Conservation (phyloP, 2,113 vertebrate species). For the Bettongia penicillata region DNA sequence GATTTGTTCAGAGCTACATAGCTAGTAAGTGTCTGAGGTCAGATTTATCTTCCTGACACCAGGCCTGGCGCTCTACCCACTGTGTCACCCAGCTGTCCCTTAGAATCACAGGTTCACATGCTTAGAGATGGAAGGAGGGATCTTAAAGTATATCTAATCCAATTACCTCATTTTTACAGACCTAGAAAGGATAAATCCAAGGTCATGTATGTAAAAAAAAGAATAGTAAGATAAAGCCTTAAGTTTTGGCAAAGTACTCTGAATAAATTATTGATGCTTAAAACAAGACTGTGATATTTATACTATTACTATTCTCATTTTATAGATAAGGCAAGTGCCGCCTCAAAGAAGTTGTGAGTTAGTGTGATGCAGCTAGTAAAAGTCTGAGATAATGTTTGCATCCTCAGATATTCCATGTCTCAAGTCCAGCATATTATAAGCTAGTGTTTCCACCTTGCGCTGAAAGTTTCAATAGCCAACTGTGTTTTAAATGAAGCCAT, state of each 20-base stretch:
- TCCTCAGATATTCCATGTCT: not conserved
- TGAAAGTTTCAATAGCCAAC: not conserved
- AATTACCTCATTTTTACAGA: not conserved
- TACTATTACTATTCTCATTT: not conserved
- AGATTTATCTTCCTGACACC: not conserved
- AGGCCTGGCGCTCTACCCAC: too few relatives aligned
- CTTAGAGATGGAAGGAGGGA: not conserved
- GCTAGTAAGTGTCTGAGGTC: not conserved
- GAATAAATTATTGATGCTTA: not conserved
- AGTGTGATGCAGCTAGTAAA: not conserved
- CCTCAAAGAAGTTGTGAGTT: not conserved
- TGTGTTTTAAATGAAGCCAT: not conserved
- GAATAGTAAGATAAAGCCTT: not conserved
- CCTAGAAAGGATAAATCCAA: not conserved
- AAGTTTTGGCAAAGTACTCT: not conserved
- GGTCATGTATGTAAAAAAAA: not conserved
- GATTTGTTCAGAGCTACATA: not conserved
- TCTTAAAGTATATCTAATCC: not conserved
- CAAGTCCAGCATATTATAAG: not conserved
- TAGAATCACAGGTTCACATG: not conserved
- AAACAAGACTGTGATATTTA: not conserved
- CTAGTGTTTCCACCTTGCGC: not conserved
- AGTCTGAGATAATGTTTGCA: not conserved
- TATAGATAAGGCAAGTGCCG: not conserved
- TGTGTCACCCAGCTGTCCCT: too few relatives aligned